Conservation (phyloP, 2,113 vertebrate genomes). For the Sminthopsis crassicaudata region DNA sequence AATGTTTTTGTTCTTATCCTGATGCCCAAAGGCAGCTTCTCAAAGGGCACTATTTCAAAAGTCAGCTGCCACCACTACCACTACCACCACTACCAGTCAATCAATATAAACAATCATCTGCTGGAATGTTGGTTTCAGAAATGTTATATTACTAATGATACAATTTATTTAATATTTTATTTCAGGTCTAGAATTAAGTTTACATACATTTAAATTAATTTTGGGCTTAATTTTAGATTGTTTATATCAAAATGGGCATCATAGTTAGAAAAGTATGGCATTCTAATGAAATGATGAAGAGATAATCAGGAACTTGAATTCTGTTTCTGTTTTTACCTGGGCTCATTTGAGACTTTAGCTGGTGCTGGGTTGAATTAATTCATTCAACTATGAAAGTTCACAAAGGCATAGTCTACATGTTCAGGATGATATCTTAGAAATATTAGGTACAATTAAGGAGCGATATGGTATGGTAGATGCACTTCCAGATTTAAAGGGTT, state of each 20-base stretch:
- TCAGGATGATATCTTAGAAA: not conserved
- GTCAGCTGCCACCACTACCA: slow-evolving; percentile 24
- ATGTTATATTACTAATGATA: slow-evolving; percentile 41
- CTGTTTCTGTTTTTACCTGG: slow-evolving; percentile 11
- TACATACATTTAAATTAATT: slow-evolving; percentile 32
- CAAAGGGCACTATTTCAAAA: slow-evolving; percentile 36
- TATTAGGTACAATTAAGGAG: slow-evolving; percentile 18
- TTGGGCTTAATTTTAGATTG: slow-evolving; percentile 40
- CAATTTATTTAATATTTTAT: not conserved
- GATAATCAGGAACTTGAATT: slow-evolving; percentile 27
- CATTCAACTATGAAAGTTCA: slow-evolving; percentile 16
- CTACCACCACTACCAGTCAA: slow-evolving; percentile 71
- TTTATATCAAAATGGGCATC: slow-evolving; percentile 40
- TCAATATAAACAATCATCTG: slow-evolving; percentile 64
- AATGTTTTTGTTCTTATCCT: slow-evolving; percentile 67
- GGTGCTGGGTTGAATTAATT: slow-evolving; percentile 42
- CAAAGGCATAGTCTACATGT: slow-evolving; percentile 32
- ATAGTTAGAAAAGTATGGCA: slow-evolving; percentile 38
- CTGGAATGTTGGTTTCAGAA: slow-evolving; percentile 60
- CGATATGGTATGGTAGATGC: not conserved
- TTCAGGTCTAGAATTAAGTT: slow-evolving; percentile 41
- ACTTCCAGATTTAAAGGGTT: not conserved
- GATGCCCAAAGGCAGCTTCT: slow-evolving; percentile 71
- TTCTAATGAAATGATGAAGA: slow-evolving; percentile 37
- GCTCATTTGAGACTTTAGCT: slow-evolving; percentile 43